Base-by-base conservation (phyloP, 37 sponge, comb jelly and placozoan species). In the Haliclona indistincta region DNA sequence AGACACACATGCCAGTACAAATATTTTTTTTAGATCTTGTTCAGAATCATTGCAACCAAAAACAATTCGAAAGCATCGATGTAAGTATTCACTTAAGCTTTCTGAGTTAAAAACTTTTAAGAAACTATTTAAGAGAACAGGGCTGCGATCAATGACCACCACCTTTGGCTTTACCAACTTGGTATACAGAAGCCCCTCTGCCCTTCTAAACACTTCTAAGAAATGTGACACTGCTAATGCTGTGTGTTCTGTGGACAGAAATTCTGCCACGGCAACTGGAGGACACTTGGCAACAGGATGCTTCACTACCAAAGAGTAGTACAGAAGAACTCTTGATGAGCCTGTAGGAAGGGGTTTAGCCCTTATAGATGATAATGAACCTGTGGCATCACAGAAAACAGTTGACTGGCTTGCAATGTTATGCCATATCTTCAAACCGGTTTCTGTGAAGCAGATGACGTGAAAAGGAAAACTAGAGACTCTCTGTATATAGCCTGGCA, bases 261-360 rank as follows among this genome's bases (percentile, higher is more conserved):
- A 35, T 64, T 64, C 66, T 64, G 66, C 66, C n/a, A 64, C 66
- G n/a, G 66, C 37, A 36, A 64, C 37, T n/a, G 66, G 66, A 35
- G 66, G 37, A 30, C 29, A n/a, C 66, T 35, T 35, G 33, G 33
- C 36, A n/a, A 35, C 37, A 64, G 36, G 33, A 34, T 64, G 33
- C 22, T 34, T 64, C 22, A 64, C 22, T 36, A 64, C 66, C 22
- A 64, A 36, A 7, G 66, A 30, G 29, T 64, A 64, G 29, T 64
- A 64, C 30, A 36, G 37, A 30, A 64, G 3, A 36, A 35, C 22
- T 64, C 22, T 34, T 64, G 33, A n/a, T 36, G 66, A 25, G 29
- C 66, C 66, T 36, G n/a, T 35, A 29, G 28, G 23, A 28, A 25
- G 23, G 23, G 56, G 56, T n/a, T n/a, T n/a, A n/a, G n/a, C n/a